Percentiles rank a stretch among this genome's conserved stretches.
Conservation (phyloP, 2,113 vertebrate species). For the Poicephalus gulielmi region DNA sequence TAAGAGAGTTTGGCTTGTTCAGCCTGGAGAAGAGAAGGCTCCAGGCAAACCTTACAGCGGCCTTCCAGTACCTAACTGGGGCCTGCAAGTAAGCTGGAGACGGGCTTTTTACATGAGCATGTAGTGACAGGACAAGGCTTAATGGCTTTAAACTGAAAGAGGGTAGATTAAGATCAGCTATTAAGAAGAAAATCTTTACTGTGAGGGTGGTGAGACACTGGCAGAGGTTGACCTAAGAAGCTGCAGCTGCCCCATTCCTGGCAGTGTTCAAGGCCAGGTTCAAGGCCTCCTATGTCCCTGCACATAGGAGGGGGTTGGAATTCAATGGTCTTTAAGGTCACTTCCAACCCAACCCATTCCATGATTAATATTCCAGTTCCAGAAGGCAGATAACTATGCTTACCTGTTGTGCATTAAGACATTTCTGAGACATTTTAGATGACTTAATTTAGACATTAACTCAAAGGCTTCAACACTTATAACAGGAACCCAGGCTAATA, state of each 20-base stretch:
- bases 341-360: neutral
- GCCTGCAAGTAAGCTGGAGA: neutral
- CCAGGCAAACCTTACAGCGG: neutral
- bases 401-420: neutral
- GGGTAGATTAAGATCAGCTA: neutral
- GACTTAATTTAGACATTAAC: neutral
- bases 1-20: neutral
- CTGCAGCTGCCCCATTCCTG: neutral
- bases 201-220: neutral
- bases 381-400: neutral
- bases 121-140: neutral
- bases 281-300: neutral
- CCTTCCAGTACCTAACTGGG: neutral
- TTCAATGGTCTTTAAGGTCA: neutral
- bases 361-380: neutral
- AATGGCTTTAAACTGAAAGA: neutral
- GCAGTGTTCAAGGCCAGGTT: neutral
- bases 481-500: neutral
- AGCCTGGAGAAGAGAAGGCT: neutral
- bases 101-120: neutral
- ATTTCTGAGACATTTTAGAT: neutral
- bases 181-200: neutral
- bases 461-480: neutral
- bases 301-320: neutral
- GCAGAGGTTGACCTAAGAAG: neutral